Evolutionary conservation across 2,113 vertebrate genomes (phyloP).

Genomic region (Cyphotilapia sp.): DNA sequence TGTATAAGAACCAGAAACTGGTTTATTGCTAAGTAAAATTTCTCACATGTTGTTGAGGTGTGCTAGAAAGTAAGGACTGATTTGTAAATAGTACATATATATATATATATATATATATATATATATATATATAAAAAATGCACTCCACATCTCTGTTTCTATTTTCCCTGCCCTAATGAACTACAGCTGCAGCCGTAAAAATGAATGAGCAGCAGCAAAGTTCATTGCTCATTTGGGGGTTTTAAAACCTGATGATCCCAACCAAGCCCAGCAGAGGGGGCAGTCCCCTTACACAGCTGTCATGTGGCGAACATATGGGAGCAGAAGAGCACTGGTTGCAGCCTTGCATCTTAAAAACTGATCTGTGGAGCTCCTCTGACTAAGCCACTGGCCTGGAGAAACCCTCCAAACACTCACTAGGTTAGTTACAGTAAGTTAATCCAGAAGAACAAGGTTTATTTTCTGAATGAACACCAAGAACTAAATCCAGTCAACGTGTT

Average conservation of each 20-base stretch:
- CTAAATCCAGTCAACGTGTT: background rate
- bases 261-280: conserved; percentile 57
- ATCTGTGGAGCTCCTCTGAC: background rate
- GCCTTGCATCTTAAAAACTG: background rate
- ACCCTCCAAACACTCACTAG: background rate
- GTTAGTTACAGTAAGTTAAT: background rate
- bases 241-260: background rate
- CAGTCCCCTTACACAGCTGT: conserved; percentile 35
- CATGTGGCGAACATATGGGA: background rate
- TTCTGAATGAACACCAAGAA: background rate
- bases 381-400: background rate
- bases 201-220: background rate
- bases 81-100: background rate
- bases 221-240: background rate
- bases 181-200: background rate
- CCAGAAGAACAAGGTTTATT: background rate
- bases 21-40: background rate
- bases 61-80: background rate
- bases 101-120: background rate
- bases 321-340: background rate
- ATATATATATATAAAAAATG: background rate
- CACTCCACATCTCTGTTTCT: background rate
- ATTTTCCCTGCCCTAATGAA: background rate
- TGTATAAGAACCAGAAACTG: background rate
- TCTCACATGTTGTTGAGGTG: background rate